Conservation (phyloP, 2,113 vertebrate species). For the Conger conger region DNA sequence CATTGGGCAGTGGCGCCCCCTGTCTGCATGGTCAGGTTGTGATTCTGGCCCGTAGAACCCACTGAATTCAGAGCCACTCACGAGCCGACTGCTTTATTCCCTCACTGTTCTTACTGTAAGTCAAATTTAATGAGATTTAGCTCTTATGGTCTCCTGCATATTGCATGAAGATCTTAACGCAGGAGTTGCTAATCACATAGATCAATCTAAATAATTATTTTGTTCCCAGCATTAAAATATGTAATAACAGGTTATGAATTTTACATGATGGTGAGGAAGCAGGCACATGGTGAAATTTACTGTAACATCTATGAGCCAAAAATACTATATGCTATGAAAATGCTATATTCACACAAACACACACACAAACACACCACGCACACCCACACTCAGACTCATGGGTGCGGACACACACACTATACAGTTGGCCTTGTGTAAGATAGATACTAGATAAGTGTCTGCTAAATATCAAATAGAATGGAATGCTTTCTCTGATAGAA, state of each 20-base stretch:
- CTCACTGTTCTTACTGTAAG: not conserved
- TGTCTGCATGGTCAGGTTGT: no score
- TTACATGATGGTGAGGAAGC: not conserved
- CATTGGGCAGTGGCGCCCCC: no score
- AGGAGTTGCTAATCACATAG: conserved; percentile 22
- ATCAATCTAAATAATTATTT: conserved; percentile 35
- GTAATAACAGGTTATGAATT: conserved; percentile 16
- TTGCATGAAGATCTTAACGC: conserved; percentile 16
- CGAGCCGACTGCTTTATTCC: not conserved
- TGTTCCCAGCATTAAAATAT: conserved; percentile 18
- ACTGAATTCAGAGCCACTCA: not conserved
- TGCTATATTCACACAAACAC: not conserved
- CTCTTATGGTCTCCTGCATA: conserved; percentile 23
- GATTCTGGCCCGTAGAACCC: no score
- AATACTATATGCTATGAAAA: not conserved
- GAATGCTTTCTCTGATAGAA: not conserved
- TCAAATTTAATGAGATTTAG: conserved; percentile 33
- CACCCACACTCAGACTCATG: not conserved
- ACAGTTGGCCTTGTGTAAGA: no score
- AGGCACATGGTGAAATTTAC: not conserved
- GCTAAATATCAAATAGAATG: no score
- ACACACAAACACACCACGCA: not conserved
- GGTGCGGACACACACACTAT: no score
- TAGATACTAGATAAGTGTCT: no score
- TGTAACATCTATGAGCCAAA: not conserved